These are phyloP conservation scores for Girardinichthys multiradiatus DNA, from an alignment of 2,113 vertebrate species.

Conservation along the genomic window DNA sequence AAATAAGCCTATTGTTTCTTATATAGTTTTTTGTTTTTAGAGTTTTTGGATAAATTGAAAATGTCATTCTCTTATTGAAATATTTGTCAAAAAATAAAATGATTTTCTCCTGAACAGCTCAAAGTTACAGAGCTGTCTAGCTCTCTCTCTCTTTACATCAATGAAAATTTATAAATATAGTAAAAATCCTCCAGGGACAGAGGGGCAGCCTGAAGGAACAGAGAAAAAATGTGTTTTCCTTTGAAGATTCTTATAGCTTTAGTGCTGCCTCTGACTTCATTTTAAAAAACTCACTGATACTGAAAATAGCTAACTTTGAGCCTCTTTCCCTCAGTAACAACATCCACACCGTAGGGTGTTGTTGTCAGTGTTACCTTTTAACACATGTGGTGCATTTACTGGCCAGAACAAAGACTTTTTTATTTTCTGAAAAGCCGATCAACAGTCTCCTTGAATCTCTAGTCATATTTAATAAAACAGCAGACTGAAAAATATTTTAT, in stretches of 20 bases:
- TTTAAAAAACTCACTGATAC: neutral
- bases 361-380: neutral
- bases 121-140: too few relatives aligned
- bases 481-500: neutral
- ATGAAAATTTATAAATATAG: neutral
- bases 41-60: too few relatives aligned
- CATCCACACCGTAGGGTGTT: neutral
- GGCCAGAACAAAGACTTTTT: neutral
- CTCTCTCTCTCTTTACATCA: neutral
- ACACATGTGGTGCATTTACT: too few relatives aligned
- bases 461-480: neutral
- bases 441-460: neutral
- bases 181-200: neutral
- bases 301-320: neutral
- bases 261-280: neutral
- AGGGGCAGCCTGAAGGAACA: too few relatives aligned
- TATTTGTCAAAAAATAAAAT: too few relatives aligned
- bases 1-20: too few relatives aligned
- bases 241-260: neutral
- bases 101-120: too few relatives aligned
- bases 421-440: too few relatives aligned
- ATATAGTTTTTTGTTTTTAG: too few relatives aligned
- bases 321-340: neutral
- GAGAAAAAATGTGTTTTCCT: neutral
- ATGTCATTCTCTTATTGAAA: too few relatives aligned